Conservation (phyloP, 1,140 invertebrate genomes). For the Bombyx mori region DNA sequence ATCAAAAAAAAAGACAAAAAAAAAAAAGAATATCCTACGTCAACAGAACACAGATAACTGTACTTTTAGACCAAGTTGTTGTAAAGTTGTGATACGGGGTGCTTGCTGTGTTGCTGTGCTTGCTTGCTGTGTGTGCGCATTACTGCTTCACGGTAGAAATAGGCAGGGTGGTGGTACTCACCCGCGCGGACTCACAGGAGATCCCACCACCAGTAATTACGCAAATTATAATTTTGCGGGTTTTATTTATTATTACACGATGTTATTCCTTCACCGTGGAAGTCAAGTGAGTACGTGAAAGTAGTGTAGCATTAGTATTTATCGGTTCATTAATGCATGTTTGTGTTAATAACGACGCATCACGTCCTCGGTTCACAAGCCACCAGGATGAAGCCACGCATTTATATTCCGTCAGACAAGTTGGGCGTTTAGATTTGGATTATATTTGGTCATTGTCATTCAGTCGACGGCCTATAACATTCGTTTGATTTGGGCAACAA, state of each 20-base stretch:
- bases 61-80: no score
- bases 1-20: no score
- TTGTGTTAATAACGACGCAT: conserved; percentile 59
- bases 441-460: conserved; percentile 65
- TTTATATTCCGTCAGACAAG: conserved; percentile 63
- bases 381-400: conserved; percentile 45
- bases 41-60: no score
- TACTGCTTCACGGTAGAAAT: no score
- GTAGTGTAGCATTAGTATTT: conserved; percentile 42
- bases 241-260: no score
- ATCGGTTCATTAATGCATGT: conserved; percentile 63
- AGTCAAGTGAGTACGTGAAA: conserved; percentile 32
- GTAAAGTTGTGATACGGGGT: no score
- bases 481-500: conserved; percentile 59
- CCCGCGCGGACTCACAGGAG: no score
- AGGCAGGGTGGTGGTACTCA: no score
- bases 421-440: conserved; percentile 68
- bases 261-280: neutral
- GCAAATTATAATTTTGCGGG: no score
- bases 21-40: no score
- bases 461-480: conserved; percentile 41
- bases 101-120: neutral
- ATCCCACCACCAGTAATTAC: no score
- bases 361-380: conserved; percentile 67
- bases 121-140: no score